Conservation (phyloP, 2,113 vertebrate genomes). For the Atrichornis clamosus region DNA sequence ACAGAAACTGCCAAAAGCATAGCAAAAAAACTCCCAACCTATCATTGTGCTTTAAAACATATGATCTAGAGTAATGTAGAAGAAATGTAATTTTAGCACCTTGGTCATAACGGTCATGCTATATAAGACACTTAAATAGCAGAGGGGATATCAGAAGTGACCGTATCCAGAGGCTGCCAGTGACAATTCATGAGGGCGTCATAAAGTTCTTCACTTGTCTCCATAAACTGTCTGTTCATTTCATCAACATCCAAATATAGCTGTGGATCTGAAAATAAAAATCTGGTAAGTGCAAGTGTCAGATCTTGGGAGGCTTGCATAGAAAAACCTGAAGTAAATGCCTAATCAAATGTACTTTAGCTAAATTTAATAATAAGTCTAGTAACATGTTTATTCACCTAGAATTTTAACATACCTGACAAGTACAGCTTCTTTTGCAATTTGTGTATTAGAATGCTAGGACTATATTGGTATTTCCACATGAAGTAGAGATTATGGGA, state of each 20-base stretch:
- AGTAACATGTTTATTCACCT: neutral
- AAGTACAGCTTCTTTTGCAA: neutral
- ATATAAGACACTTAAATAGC: slow-evolving; percentile 71
- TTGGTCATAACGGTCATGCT: slow-evolving; percentile 73
- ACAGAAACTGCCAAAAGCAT: slow-evolving; percentile 68
- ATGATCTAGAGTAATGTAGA: slow-evolving; percentile 63
- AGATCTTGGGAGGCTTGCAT: neutral
- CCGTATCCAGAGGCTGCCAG: slow-evolving; percentile 88
- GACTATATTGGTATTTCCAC: neutral
- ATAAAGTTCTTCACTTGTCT: slow-evolving; percentile 89
- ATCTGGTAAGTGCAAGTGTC: neutral
- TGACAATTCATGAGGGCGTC: slow-evolving; percentile 87
- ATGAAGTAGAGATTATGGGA: neutral
- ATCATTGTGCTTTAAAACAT: slow-evolving; percentile 74
- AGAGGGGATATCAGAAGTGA: slow-evolving; percentile 77
- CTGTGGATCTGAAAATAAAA: slow-evolving; percentile 69
- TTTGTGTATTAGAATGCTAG: neutral
- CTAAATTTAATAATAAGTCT: neutral
- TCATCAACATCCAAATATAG: slow-evolving; percentile 80
- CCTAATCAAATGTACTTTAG: neutral
- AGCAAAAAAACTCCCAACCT: slow-evolving; percentile 61
- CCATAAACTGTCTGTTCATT: slow-evolving; percentile 88
- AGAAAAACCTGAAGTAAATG: neutral
- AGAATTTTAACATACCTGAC: neutral
- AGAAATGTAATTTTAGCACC: slow-evolving; percentile 74